Conservation (phyloP, 53 echinoderm and acorn worm species). For the Temnopleurus reevesii region DNA sequence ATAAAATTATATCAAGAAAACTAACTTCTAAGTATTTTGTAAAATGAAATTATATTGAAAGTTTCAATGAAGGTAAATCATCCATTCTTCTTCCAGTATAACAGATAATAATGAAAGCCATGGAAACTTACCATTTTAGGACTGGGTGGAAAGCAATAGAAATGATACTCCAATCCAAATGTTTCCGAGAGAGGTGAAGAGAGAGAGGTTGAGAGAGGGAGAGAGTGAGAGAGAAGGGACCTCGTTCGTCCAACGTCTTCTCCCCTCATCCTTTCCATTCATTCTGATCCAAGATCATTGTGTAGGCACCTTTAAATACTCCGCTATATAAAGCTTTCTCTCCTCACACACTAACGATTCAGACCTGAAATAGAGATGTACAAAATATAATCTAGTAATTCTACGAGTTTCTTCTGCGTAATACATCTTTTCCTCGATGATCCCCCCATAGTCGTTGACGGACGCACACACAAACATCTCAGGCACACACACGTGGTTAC, state of each 20-base stretch:
- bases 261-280: neutral
- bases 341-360: neutral
- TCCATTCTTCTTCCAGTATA: too few species aligned
- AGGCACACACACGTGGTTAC: neutral
- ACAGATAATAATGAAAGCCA: too few species aligned
- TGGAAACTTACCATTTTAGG: too few species aligned
- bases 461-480: too few species aligned
- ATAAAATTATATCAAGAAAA: too few species aligned
- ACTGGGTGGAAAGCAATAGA: too few species aligned
- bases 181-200: neutral
- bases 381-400: neutral
- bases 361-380: constrained; percentile 1
- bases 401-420: neutral
- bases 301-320: constrained; percentile 21
- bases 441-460: neutral
- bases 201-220: neutral
- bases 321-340: constrained; percentile 7
- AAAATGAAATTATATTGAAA: too few species aligned
- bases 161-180: too few species aligned
- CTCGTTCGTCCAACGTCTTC: neutral
- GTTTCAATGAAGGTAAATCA: too few species aligned
- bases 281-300: neutral
- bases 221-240: neutral
- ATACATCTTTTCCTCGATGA: neutral
- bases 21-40: too few species aligned